Evolutionary conservation across 2,888 invertebrate species (phyloP).

Genomic region (Synanthedon vespiformis): DNA sequence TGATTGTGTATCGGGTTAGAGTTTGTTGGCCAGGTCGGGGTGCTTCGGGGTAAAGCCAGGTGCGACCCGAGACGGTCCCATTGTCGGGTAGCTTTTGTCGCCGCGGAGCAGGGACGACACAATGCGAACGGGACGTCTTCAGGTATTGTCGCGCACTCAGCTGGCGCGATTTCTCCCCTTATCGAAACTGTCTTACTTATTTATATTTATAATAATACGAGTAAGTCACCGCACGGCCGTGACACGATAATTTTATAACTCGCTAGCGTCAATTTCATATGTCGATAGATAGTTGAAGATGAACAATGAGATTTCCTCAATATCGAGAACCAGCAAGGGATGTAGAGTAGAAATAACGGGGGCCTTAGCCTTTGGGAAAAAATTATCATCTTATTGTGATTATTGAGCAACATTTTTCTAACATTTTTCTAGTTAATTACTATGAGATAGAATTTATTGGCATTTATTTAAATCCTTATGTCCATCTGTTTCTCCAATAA

Average conservation of each 20-base stretch:
- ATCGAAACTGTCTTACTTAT: slow-evolving; percentile 13
- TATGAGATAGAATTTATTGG: no score
- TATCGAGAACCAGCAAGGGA: no score
- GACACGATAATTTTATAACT: slow-evolving; percentile 19
- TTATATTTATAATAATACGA: slow-evolving; percentile 20
- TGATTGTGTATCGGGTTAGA: slow-evolving; percentile 26
- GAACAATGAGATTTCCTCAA: no score
- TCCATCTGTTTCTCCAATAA: no score
- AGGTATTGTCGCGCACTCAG: slow-evolving; percentile 58
- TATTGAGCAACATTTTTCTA: no score
- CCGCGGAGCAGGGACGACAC: slow-evolving; percentile 36
- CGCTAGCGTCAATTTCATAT: not conserved
- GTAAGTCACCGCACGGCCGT: slow-evolving; percentile 30
- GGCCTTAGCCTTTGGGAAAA: no score
- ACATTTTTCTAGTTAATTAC: no score
- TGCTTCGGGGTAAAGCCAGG: slow-evolving; percentile 34
- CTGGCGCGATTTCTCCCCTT: slow-evolving; percentile 45
- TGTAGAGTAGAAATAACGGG: no score
- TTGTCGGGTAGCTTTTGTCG: slow-evolving; percentile 36
- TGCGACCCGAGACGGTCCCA: slow-evolving; percentile 53
- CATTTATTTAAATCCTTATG: no score
- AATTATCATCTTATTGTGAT: no score
- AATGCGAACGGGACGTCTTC: slow-evolving; percentile 66
- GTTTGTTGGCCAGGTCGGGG: slow-evolving; percentile 27
- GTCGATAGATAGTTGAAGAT: not conserved